These are phyloP conservation scores for Pachypeltis micranthus DNA, from an alignment of 1,140 invertebrate species.

Conservation along the genomic window DNA sequence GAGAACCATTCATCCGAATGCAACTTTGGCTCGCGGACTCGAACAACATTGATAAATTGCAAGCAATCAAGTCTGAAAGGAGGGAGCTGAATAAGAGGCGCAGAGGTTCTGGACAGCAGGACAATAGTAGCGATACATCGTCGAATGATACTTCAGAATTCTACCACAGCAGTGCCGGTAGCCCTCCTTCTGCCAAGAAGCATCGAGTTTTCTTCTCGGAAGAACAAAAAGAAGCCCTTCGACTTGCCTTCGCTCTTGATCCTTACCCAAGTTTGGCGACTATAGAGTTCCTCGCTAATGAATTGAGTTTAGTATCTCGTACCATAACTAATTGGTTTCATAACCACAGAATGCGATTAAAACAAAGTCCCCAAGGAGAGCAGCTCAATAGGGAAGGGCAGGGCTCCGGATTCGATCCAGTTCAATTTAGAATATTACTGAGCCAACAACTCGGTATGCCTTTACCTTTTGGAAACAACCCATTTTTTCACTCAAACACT, in stretches of 20 bases:
- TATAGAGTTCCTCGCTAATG: conserved; percentile 86
- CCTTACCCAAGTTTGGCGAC: conserved; percentile 91
- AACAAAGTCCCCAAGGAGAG: conserved; percentile 69
- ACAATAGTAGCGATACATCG: conserved; percentile 73
- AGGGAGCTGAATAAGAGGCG: conserved; percentile 79
- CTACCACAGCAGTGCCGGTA: conserved; percentile 55
- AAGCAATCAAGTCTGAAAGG: conserved; percentile 75
- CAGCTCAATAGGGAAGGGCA: conserved; percentile 34
- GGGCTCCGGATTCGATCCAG: conserved; percentile 58
- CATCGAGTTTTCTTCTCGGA: conserved; percentile 81
- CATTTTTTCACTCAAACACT: conserved; percentile 58
- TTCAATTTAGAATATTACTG: conserved; percentile 75
- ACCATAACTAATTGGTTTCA: conserved; percentile 99
- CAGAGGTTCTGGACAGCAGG: conserved; percentile 39
- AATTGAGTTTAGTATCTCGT: conserved; percentile 81
- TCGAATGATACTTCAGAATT: conserved; percentile 81
- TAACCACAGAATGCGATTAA: conserved; percentile 96
- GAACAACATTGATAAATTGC: conserved; percentile 80
- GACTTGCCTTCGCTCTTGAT: conserved; percentile 85
- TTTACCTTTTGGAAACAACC: conserved; percentile 57
- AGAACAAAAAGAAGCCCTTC: conserved; percentile 93
- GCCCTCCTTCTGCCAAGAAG: conserved; percentile 71
- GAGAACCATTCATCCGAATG: conserved; percentile 97
- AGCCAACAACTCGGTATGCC: conserved; percentile 58
- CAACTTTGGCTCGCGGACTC: conserved; percentile 92